Percentiles rank a stretch among this genome's conserved stretches.
Conservation (phyloP, 2,888 invertebrate genomes). For the Torymus texanus region DNA sequence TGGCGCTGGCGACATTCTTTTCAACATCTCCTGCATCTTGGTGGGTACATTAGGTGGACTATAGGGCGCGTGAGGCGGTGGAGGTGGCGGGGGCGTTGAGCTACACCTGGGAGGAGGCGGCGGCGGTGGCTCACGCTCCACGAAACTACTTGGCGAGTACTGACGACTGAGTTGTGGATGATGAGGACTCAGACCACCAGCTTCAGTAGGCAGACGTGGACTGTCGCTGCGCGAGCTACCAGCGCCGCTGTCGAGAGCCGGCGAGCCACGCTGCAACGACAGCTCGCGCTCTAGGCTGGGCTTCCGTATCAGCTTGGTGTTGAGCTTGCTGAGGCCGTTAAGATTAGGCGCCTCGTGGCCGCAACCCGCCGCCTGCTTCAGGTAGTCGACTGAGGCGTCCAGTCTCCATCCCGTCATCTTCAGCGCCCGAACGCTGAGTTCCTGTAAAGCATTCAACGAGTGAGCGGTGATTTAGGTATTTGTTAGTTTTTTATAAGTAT, state of each 20-base stretch:
- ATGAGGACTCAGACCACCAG: slow-evolving; percentile 76
- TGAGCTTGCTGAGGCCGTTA: slow-evolving; percentile 77
- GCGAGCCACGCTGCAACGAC: slow-evolving; percentile 86
- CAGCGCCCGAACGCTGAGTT: slow-evolving; percentile 82
- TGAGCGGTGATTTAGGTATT: too few relatives aligned
- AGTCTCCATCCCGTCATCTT: slow-evolving; percentile 83
- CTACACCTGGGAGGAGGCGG: slow-evolving; percentile 87
- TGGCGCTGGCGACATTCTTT: slow-evolving; percentile 85
- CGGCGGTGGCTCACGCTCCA: slow-evolving; percentile 78
- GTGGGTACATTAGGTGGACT: slow-evolving; percentile 78
- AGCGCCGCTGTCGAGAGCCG: slow-evolving; percentile 91
- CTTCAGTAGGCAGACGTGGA: slow-evolving; percentile 81
- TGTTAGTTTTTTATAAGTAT: too few relatives aligned
- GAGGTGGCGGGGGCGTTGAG: slow-evolving; percentile 81
- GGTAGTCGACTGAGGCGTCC: slow-evolving; percentile 83
- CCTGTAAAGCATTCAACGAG: slow-evolving; percentile 76
- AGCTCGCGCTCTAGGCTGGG: slow-evolving; percentile 92
- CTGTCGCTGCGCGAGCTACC: slow-evolving; percentile 93
- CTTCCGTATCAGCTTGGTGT: slow-evolving; percentile 87
- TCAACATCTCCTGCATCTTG: slow-evolving; percentile 83
- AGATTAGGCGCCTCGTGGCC: slow-evolving; percentile 66
- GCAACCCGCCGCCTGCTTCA: slow-evolving; percentile 76
- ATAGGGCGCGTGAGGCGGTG: slow-evolving; percentile 77
- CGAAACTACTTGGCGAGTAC: slow-evolving; percentile 82
- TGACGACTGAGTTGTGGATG: slow-evolving; percentile 84